A percentile compares a stretch with the other conserved stretches of the same genome.
Evolutionary conservation across 2,888 invertebrate genomes (phyloP).

Genomic region (Odontomyia ornata): DNA sequence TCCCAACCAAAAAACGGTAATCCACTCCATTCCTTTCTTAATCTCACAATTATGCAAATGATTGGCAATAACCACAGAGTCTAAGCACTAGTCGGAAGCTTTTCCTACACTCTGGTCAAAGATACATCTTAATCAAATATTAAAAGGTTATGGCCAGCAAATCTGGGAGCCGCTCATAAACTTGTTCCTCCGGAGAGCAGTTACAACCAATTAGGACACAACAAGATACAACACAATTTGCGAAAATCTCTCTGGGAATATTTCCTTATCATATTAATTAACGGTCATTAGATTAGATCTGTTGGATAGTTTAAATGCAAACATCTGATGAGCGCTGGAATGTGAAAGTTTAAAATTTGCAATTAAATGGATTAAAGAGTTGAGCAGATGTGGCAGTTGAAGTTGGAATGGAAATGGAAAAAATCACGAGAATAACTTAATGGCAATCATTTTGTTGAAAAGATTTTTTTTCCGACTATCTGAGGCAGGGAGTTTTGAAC

Average conservation of each 20-base stretch:
- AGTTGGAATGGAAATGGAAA: too few species aligned
- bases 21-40: neutral
- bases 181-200: conserved; percentile 9
- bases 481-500: too few species aligned
- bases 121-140: conserved; percentile 31
- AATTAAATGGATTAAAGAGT: too few species aligned
- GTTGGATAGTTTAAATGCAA: conserved; percentile 5
- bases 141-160: conserved; percentile 6
- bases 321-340: neutral
- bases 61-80: conserved; percentile 8
- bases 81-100: neutral
- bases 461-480: too few species aligned
- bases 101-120: conserved; percentile 15
- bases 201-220: conserved; percentile 25
- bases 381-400: too few species aligned
- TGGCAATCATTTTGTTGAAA: too few species aligned
- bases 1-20: neutral
- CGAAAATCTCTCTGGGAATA: conserved; percentile 26
- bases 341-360: too few species aligned
- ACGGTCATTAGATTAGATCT: conserved; percentile 27
- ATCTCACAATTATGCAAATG: conserved; percentile 21
- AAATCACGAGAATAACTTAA: too few species aligned
- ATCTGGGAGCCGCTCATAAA: neutral
- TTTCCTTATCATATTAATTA: conserved; percentile 37
- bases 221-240: conserved; percentile 19